These are phyloP conservation scores for Cyclargus thomasi DNA, from an alignment of 1,140 invertebrate genomes.

Conservation along the genomic window DNA sequence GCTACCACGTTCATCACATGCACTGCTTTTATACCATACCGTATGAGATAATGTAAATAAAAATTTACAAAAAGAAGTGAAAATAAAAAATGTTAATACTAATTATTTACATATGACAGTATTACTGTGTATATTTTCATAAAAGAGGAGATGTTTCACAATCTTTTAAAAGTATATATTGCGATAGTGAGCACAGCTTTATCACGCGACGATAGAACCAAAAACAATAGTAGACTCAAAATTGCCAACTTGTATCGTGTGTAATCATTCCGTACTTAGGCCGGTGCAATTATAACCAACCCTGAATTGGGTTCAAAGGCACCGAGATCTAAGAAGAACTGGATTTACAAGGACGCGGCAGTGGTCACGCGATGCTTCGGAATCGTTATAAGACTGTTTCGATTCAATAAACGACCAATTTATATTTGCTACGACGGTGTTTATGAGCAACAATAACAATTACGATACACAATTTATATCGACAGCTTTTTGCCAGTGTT, in stretches of 20 bases:
- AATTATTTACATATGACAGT: no score
- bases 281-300: neutral
- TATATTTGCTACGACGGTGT: neutral
- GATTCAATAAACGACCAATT: neutral
- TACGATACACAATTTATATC: neutral
- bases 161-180: no score
- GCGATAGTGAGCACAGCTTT: no score
- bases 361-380: neutral
- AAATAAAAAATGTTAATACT: no score
- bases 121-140: no score
- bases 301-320: conserved; percentile 5
- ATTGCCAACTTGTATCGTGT: neutral
- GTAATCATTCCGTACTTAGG: neutral
- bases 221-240: neutral
- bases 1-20: no score
- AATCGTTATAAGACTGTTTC: neutral
- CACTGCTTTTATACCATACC: no score
- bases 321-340: conserved; percentile 5
- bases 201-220: no score
- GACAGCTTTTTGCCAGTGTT: neutral
- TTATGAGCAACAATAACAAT: neutral
- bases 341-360: conserved; percentile 6
- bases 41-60: no score
- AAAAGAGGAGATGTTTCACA: no score
- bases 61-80: no score